These are phyloP conservation scores for Columbina picui DNA, from an alignment of 2,113 vertebrate species.

Conservation along the genomic window DNA sequence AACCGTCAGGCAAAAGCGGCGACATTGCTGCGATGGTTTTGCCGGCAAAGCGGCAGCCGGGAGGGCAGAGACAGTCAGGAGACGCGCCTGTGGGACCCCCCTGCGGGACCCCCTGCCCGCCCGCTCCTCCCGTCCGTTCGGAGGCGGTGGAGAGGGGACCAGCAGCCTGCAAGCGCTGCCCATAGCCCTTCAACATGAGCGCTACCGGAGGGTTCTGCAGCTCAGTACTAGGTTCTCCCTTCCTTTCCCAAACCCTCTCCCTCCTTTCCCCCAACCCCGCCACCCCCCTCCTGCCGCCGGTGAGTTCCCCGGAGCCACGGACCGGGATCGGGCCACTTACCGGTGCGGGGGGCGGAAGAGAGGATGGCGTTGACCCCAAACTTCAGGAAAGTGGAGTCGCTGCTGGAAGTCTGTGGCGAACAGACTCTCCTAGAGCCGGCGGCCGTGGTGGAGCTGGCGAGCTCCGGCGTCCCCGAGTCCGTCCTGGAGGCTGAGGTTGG, in stretches of 20 bases:
- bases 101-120: too few species aligned
- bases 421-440: constrained; percentile 67
- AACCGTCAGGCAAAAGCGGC: not conserved
- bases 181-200: not conserved
- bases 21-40: accelerated
- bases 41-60: not conserved
- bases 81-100: accelerated
- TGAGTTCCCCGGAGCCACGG: not conserved
- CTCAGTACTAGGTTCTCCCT: accelerated
- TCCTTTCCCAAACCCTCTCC: not conserved
- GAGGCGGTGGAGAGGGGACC: not conserved
- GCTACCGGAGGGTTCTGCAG: not conserved
- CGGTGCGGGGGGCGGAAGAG: constrained; percentile 84
- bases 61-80: not conserved
- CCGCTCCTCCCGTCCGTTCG: not conserved
- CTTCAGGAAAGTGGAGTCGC: constrained; percentile 88
- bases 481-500: constrained; percentile 69
- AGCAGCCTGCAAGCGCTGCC: not conserved
- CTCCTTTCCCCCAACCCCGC: not conserved
- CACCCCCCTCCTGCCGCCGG: not conserved
- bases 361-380: constrained; percentile 97
- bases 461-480: constrained; percentile 72
- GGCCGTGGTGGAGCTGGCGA: constrained; percentile 36
- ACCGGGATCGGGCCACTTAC: constrained; percentile 71
- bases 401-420: constrained; percentile 69